Evolutionary conservation across 37 sponge, comb jelly and placozoan genomes (phyloP).

Genomic region (Bolinopsis microptera): DNA sequence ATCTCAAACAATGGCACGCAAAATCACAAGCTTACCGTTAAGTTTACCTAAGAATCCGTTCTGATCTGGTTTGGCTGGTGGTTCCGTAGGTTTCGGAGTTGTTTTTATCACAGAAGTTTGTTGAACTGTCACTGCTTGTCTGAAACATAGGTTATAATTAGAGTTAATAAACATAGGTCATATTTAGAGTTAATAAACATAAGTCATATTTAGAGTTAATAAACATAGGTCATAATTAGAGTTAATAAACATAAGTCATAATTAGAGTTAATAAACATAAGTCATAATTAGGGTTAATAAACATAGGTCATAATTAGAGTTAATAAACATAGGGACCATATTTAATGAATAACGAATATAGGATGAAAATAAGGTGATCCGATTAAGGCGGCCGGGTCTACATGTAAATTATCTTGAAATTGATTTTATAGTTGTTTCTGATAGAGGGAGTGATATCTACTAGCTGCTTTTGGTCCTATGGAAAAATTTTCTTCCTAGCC

Average conservation of each 20-base stretch:
- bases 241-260: not conserved
- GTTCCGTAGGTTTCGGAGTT: not conserved
- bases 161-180: not conserved
- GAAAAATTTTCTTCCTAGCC: too few relatives aligned
- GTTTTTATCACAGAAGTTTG: not conserved
- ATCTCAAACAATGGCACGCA: too few relatives aligned
- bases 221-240: not conserved
- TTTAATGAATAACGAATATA: too few relatives aligned
- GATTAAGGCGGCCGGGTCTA: too few relatives aligned
- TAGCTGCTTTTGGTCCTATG: too few relatives aligned
- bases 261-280: not conserved
- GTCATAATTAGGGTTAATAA: not conserved
- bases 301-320: not conserved
- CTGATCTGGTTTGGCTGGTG: not conserved
- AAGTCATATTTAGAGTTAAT: not conserved
- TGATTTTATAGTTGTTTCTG: too few relatives aligned
- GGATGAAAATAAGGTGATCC: too few relatives aligned
- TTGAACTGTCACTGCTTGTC: conserved; percentile 42
- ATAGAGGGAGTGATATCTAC: too few relatives aligned
- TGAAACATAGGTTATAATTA: not conserved
- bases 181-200: not conserved
- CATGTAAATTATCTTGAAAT: too few relatives aligned
- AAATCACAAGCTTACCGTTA: not conserved
- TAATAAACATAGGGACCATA: not conserved
- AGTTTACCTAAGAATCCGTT: conserved; percentile 9